These are phyloP conservation scores for Biston betularia DNA, from an alignment of 2,888 invertebrate genomes.

Conservation along the genomic window DNA sequence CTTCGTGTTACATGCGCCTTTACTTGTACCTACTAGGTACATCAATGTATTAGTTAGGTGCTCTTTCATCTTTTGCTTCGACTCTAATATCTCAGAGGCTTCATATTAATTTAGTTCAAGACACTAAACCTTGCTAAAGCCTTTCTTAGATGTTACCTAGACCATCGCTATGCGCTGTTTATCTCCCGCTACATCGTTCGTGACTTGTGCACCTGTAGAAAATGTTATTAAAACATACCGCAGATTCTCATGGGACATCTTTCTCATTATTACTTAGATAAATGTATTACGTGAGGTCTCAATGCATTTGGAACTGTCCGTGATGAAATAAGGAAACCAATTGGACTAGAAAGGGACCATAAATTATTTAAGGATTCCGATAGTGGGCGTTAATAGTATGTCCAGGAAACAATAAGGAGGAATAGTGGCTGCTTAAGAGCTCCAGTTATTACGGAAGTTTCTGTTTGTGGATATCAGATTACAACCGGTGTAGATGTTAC, in stretches of 20 bases:
- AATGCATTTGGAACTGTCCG: constrained; percentile 26
- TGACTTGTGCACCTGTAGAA: constrained; percentile 39
- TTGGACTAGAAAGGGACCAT: constrained; percentile 42
- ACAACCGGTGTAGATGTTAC: constrained; percentile 11
- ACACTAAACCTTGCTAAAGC: constrained; percentile 20
- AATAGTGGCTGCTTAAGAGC: constrained; percentile 38
- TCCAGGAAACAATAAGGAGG: constrained; percentile 47
- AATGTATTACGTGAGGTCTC: constrained; percentile 11
- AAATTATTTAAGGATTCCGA: constrained; percentile 40
- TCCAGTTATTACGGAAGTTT: constrained; percentile 41
- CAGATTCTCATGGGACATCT: constrained; percentile 62
- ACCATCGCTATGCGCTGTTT: constrained; percentile 7
- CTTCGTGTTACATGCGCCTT: constrained; percentile 62
- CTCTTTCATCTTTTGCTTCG: constrained; percentile 13
- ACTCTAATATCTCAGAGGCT: constrained; percentile 10
- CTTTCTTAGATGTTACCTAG: constrained; percentile 25
- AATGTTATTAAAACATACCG: constrained; percentile 71
- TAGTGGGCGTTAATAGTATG: constrained; percentile 46
- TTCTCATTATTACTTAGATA: constrained; percentile 21
- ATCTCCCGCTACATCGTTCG: constrained; percentile 20
- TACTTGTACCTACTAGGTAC: constrained; percentile 11
- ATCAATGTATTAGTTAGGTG: constrained; percentile 14
- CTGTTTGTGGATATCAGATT: constrained; percentile 31
- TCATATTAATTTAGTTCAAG: constrained; percentile 27
- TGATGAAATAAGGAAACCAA: constrained; percentile 36